A percentile compares a stretch with the other conserved stretches of the same genome.
Conservation (phyloP, 2,888 invertebrate genomes). For the Cetonia aurata region DNA sequence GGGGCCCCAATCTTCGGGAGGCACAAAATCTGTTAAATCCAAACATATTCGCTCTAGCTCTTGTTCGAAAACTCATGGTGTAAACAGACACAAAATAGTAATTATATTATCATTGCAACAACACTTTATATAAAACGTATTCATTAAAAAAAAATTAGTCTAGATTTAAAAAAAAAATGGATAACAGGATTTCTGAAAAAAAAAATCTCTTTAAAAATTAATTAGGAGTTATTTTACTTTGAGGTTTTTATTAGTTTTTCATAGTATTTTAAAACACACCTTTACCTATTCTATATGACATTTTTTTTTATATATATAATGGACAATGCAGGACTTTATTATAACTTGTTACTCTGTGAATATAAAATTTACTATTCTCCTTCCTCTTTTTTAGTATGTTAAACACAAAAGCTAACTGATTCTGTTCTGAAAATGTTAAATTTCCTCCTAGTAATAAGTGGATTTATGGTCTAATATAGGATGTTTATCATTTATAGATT, state of each 20-base stretch:
- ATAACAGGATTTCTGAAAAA: conserved; percentile 1
- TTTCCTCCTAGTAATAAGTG: too few species aligned
- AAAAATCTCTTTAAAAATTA: background rate
- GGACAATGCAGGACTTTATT: background rate
- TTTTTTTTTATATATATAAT: background rate
- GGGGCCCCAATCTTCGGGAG: conserved; percentile 75
- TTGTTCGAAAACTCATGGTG: conserved; percentile 45
- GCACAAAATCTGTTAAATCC: conserved; percentile 64
- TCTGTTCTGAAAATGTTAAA: background rate
- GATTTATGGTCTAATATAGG: too few species aligned
- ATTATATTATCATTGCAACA: conserved; percentile 22
- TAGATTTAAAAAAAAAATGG: conserved; percentile 14
- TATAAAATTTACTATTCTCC: background rate
- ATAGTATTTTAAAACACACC: too few species aligned
- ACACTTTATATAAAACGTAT: conserved; percentile 13
- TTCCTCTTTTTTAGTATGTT: conserved; percentile 26
- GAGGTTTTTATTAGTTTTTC: too few species aligned
- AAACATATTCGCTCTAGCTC: conserved; percentile 55
- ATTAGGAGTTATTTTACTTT: background rate
- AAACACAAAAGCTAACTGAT: conserved; percentile 34
- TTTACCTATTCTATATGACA: background rate
- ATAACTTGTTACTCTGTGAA: background rate
- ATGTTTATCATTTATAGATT: conserved; percentile 6
- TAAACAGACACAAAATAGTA: conserved; percentile 40
- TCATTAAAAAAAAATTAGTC: background rate